These are phyloP conservation scores for Gasterosteus aculeatus DNA, from an alignment of 2,113 vertebrate species.

Conservation along the genomic window DNA sequence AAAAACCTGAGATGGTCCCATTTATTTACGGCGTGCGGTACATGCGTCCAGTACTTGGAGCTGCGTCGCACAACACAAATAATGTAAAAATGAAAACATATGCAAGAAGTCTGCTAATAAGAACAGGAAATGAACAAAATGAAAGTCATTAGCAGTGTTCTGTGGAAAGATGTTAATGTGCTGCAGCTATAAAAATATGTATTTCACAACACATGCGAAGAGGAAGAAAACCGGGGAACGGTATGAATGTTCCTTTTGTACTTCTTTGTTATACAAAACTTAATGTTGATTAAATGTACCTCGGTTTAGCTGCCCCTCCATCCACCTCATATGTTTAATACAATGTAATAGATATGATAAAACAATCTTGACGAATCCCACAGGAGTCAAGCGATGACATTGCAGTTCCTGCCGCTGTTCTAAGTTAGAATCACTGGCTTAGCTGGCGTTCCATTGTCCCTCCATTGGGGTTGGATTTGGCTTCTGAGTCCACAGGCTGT, in stretches of 20 bases:
- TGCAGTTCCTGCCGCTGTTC: background rate
- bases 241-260: background rate
- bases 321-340: background rate
- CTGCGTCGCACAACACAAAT: constrained; percentile 20
- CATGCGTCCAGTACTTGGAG: constrained; percentile 12
- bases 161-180: constrained; percentile 45
- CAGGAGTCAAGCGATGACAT: background rate
- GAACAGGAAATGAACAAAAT: constrained; percentile 15
- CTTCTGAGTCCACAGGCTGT: background rate
- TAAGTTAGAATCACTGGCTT: background rate
- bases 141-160: constrained; percentile 12
- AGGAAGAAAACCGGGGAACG: background rate
- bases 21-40: constrained; percentile 24
- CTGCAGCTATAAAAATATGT: constrained; percentile 37
- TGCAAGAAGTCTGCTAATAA: constrained; percentile 21
- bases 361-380: background rate
- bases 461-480: background rate
- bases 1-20: background rate
- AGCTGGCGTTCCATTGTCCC: background rate
- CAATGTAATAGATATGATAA: background rate
- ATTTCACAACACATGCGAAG: constrained; percentile 2
- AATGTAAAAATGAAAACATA: constrained; percentile 23
- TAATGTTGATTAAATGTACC: background rate
- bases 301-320: background rate
- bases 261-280: background rate